Evolutionary conservation across 2,797 vertebrate species (phyloP), one percentile per base, ranked within the genome.

Genomic region (Calcarius lapponicus): DNA sequence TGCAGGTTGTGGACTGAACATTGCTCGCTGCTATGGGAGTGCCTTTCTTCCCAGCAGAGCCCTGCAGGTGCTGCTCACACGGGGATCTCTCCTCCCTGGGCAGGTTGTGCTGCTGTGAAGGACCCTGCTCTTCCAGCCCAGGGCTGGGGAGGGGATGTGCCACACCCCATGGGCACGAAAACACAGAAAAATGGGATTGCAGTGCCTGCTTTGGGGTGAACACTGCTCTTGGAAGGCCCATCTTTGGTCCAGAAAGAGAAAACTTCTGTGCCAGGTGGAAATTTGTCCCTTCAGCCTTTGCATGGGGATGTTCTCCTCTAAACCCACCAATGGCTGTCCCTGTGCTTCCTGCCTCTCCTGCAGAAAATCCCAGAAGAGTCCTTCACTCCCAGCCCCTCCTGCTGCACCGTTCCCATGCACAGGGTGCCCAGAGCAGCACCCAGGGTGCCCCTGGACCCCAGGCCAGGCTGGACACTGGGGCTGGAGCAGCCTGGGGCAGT

Each of bases 351-450:
- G 7, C 21, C 34, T 20, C 18, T 38, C 36, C 40, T 19, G 13
- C 21, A 66, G 67, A 8, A 5, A 36, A 67, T 6, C 17, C 67
- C 32, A 4, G 1, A 31, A 17, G 31, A 13, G 28, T 34, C 16
- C 38, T 14, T 21, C 6, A 1, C 32, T 43, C 43, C 36, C 6
- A 28, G 7, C 0, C 0, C 24, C 2, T 4, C 17, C 11, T 5
- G 22, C 26, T 9, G 5, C 3, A 11, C 25, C 1, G 19, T 13
- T 34, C 6, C 34, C 25, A 3, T 0, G 7, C 45, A 25, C 45
- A 25, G 75, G 75, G 1, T 20, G 13, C 38, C 50, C 76, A 58
- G 69, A 60, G n/a, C 3, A 38, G 67, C 75, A 14, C 13, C 21
- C 20, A 7, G 22, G 47, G 7, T 58, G 75, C 38, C 67, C 53